Base-by-base conservation (phyloP, 2,888 invertebrate species). In the Halictus ligatus region DNA sequence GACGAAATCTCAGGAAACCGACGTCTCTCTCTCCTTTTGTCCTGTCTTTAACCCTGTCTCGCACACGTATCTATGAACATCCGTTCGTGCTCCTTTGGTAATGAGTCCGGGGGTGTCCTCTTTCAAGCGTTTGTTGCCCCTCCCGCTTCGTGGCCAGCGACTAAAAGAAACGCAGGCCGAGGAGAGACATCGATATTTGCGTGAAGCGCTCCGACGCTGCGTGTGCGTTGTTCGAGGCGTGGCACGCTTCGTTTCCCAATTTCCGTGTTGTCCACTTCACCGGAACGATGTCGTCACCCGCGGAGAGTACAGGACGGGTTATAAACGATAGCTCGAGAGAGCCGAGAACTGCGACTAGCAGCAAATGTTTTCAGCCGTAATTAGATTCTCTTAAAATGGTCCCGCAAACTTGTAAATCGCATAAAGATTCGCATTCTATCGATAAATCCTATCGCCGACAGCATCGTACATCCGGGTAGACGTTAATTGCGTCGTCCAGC, bases 1-100 rank as follows among this genome's bases (percentile, higher is more conserved):
- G 76, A 87, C 77, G 75, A 88, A 88, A 80, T 80, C 78, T 85
- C 89, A 90, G 89, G 75, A 90, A 89, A 81, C 76, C 67, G 75
- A 75, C 78, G 75, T 81, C 83, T 80, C 79, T 78, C 84, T 83
- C 76, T 73, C 76, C 84, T 85, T 88, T 80, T 74, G 75, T 81
- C 84, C 84, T 81, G 80, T 67, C 80, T 81, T 81, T 83, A 89
- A 71, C 74, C 72, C 83, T 71, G 74, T 78, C 80, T 77, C 78
- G 71, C 75, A 48, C 40, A 83, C 76, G 81, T 76, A 85, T 79
- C 85, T 80, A 84, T 54, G 85, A 80, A 73, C 81, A 69, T 79
- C 48, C 84, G 84, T 84, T 84, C 64, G 54, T 77, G 67, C 67
- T 80, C 80, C 80, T 78, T 80, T 67, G 74, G 78, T 86, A 88